These are phyloP conservation scores for Ramphastos sulfuratus DNA, from an alignment of 2,113 vertebrate genomes.

Conservation along the genomic window DNA sequence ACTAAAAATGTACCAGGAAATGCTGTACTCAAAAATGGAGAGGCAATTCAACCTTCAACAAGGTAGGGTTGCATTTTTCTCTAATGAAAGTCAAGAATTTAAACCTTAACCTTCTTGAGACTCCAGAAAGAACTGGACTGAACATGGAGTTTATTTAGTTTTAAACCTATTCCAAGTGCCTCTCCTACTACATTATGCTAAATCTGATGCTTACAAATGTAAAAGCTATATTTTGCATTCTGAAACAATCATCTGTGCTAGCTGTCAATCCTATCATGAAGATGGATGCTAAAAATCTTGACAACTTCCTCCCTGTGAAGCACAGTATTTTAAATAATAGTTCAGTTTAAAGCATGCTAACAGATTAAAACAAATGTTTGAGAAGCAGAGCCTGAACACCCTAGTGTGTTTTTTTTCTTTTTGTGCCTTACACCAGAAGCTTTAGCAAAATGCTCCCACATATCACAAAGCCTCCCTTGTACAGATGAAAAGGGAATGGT, in stretches of 20 bases:
- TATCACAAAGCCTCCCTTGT: constrained; percentile 16
- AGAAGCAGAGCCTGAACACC: background rate
- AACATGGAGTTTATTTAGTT: background rate
- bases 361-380: background rate
- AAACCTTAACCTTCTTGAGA: background rate
- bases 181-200: background rate
- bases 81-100: background rate
- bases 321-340: background rate
- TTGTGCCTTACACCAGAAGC: background rate
- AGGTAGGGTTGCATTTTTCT: background rate
- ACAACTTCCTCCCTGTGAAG: background rate
- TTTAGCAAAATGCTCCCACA: background rate
- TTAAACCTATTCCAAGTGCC: background rate
- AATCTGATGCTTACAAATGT: background rate
- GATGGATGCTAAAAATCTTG: background rate
- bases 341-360: background rate
- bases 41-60: background rate
- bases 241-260: background rate
- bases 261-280: background rate
- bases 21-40: background rate
- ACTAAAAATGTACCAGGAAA: background rate
- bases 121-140: background rate
- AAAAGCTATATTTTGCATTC: background rate
- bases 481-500: background rate
- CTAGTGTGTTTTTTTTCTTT: background rate